Evolutionary conservation across 2,888 invertebrate genomes (phyloP).

Genomic region (Lobophora halterata): DNA sequence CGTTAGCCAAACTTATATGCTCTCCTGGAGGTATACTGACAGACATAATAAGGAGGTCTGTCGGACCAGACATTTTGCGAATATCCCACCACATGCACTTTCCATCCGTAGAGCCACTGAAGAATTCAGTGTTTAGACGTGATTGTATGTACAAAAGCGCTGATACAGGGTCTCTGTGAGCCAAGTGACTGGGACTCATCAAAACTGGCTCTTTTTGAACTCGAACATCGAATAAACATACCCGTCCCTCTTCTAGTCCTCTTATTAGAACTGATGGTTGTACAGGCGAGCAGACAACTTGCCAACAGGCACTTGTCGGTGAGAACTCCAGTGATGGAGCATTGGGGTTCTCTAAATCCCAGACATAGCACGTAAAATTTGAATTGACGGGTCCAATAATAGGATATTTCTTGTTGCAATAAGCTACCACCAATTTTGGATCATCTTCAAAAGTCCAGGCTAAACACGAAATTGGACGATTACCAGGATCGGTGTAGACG

Average conservation of each 20-base stretch:
- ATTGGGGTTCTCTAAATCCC: slow-evolving; percentile 77
- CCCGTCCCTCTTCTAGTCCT: slow-evolving; percentile 54
- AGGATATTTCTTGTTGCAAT: slow-evolving; percentile 64
- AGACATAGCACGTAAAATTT: slow-evolving; percentile 81
- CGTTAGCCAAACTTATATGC: slow-evolving; percentile 60
- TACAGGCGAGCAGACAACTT: slow-evolving; percentile 44
- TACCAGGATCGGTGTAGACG: slow-evolving; percentile 80
- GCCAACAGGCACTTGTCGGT: slow-evolving; percentile 52
- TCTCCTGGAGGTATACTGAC: slow-evolving; percentile 70
- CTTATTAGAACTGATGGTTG: slow-evolving; percentile 43
- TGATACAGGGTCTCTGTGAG: slow-evolving; percentile 74
- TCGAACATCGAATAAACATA: slow-evolving; percentile 86
- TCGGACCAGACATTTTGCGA: slow-evolving; percentile 79
- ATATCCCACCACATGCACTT: slow-evolving; percentile 84
- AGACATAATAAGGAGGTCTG: slow-evolving; percentile 81
- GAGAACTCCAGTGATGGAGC: slow-evolving; percentile 34
- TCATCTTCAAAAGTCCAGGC: slow-evolving; percentile 85
- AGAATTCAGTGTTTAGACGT: slow-evolving; percentile 81
- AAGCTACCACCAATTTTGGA: slow-evolving; percentile 82
- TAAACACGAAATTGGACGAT: slow-evolving; percentile 74
- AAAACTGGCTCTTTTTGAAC: slow-evolving; percentile 86
- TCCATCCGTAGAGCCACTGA: slow-evolving; percentile 82
- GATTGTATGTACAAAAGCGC: slow-evolving; percentile 78
- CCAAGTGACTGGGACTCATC: slow-evolving; percentile 70
- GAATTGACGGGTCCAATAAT: slow-evolving; percentile 30